Evolutionary conservation across 2,113 vertebrate species (phyloP).

Genomic region (Numida meleagris): DNA sequence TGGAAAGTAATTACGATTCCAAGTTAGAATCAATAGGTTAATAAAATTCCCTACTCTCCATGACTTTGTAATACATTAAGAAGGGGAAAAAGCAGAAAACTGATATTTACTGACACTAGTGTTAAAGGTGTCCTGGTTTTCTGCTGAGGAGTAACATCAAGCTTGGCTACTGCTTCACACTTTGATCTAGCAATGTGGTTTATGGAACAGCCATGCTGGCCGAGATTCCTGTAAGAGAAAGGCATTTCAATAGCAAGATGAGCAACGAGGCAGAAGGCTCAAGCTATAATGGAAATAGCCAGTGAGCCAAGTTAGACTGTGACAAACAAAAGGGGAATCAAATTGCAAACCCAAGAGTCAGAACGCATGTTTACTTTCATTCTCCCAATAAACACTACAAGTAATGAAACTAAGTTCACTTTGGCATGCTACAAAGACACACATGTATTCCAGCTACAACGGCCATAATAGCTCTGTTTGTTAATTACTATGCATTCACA

Average conservation of each 20-base stretch:
- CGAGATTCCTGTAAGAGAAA: background rate
- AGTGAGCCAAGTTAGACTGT: background rate
- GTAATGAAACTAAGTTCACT: constrained; percentile 13
- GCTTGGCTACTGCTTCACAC: background rate
- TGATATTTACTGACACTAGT: background rate
- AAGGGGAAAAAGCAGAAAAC: background rate
- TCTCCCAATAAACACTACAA: background rate
- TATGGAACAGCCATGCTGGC: background rate
- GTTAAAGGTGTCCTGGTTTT: background rate
- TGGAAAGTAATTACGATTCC: constrained; percentile 40
- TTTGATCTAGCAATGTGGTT: background rate
- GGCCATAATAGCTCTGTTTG: background rate
- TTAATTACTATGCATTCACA: background rate
- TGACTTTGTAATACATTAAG: background rate
- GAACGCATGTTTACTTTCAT: background rate
- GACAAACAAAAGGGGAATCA: constrained; percentile 4
- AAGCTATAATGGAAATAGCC: background rate
- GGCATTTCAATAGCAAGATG: background rate
- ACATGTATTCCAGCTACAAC: background rate
- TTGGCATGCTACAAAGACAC: background rate
- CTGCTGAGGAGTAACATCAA: background rate
- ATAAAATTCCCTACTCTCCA: background rate
- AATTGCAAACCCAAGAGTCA: constrained; percentile 4
- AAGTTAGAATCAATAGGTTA: constrained; percentile 56
- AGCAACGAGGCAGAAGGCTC: background rate